Evolutionary conservation across 1,140 invertebrate genomes (phyloP).

Genomic region (Pseudomyrmex dendroicus): DNA sequence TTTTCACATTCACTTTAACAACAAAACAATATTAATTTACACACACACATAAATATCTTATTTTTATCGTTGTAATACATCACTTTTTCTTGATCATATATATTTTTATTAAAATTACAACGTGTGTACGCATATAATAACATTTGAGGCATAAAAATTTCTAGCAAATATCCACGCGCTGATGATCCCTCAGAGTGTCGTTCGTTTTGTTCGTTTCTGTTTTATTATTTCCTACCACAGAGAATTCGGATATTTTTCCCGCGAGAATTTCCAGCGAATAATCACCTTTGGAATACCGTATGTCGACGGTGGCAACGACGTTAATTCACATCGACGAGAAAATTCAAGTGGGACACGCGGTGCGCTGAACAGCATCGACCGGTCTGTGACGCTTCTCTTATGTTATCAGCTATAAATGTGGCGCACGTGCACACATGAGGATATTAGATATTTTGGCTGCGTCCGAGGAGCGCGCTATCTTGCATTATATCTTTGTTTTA

Average conservation of each 20-base stretch:
- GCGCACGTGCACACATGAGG: not conserved
- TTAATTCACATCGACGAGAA: conserved; percentile 35
- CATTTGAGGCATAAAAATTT: not conserved
- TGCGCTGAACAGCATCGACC: conserved; percentile 4
- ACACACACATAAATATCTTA: not conserved
- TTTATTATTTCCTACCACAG: conserved; percentile 1
- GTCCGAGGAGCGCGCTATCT: too few relatives aligned
- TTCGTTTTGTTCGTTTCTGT: not conserved
- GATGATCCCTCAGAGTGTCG: not conserved
- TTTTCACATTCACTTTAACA: not conserved
- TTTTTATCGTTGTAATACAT: not conserved
- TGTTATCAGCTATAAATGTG: conserved; percentile 11
- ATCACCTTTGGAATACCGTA: conserved; percentile 29
- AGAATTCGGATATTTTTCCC: conserved; percentile 40
- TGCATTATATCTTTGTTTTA: too few relatives aligned
- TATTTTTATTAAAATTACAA: conserved; percentile 15
- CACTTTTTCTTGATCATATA: not conserved
- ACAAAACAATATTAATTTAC: not conserved
- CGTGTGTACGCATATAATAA: not conserved
- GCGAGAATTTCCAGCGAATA: conserved; percentile 19
- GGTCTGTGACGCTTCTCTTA: not conserved
- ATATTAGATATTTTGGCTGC: not conserved
- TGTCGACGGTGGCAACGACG: not conserved
- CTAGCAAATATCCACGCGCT: not conserved
- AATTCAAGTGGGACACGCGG: conserved; percentile 16